Evolutionary conservation across 1,140 invertebrate species (phyloP), one percentile per base, ranked within the genome.

Genomic region (Homalodisca vitripennis): DNA sequence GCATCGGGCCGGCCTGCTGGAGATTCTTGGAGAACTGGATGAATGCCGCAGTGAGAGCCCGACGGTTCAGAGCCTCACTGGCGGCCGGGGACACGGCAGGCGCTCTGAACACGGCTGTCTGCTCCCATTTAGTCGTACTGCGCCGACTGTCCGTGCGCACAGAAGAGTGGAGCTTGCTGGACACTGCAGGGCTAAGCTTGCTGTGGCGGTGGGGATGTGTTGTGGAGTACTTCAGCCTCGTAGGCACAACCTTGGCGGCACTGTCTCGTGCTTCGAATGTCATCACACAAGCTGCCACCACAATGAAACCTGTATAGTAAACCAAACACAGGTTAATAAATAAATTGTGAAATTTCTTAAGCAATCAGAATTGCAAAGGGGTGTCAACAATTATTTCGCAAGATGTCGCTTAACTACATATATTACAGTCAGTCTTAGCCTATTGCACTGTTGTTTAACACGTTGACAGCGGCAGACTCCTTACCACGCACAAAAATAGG

Each of bases 271-370:
- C 92, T 77, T 95, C 93, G 75, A 95, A 96, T 0, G 93, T 95
- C 92, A 96, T 94, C n/a, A 97, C 94, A 73, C 93, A 95, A 0
- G 93, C 92, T 3, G 94, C 93, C 0, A 96, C 93, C 2, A 97
- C 92, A 67, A 95, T 94, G 76, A 97, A 94, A 20, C 92, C 91
- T 93, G 79, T 30, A 81, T n/a, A n/a, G n/a, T n/a, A 80, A 29
- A 6, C 57, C 55, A 66, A 41, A 53, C 20, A 24, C 48, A 2
- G n/a, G n/a, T 51, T n/a, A 3, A 51, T 20, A 51, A 3, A 46
- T 46, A 10, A 10, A 46, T 46, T 12, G 41, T 12, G n/a, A 46
- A 12, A 12, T 46, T n/a, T 46, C n/a, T 46, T 46, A 46, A 46
- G 12, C 10, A n/a, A 46, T 12, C 41, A 46, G n/a, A n/a, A 46